phyloP scores from a whole-genome alignment of 2,888 invertebrate species.

The Drosophila meridiana region DNA sequence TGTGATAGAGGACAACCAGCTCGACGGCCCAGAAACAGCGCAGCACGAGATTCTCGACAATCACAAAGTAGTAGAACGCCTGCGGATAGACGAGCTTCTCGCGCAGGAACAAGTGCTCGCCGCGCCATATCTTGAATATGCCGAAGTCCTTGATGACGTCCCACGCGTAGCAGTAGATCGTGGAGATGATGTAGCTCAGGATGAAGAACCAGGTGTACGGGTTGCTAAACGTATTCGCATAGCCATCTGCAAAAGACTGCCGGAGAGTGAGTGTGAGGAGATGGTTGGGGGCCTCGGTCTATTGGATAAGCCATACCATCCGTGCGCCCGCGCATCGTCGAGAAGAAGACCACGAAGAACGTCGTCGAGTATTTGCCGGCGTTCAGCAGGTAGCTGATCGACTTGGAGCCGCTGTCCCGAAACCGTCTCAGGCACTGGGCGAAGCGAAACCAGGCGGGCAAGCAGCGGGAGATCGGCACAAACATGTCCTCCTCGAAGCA shows the following conservation, averaged over 20 bases:
- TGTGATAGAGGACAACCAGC: constrained; percentile 91
- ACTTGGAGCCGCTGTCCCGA: constrained; percentile 92
- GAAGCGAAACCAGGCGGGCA: constrained; percentile 99
- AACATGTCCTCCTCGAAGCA: constrained; percentile 88
- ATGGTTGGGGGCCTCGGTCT: neutral
- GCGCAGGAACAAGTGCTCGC: constrained; percentile 94
- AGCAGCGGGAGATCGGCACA: constrained; percentile 92
- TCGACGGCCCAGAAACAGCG: constrained; percentile 96
- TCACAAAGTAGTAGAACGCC: constrained; percentile 93
- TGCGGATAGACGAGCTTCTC: constrained; percentile 98
- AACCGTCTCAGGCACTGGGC: constrained; percentile 98
- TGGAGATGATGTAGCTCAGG: constrained; percentile 91
- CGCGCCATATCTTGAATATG: constrained; percentile 93
- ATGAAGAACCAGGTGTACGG: constrained; percentile 96
- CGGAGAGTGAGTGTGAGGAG: constrained; percentile 39
- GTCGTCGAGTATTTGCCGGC: constrained; percentile 98
- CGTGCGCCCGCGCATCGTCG: constrained; percentile 86
- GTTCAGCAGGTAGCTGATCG: constrained; percentile 97
- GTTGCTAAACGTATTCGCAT: constrained; percentile 88
- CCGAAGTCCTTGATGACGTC: constrained; percentile 99
- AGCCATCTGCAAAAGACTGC: constrained; percentile 85
- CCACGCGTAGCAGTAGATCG: constrained; percentile 97
- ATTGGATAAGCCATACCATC: constrained; percentile 74
- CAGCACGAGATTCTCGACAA: constrained; percentile 95
- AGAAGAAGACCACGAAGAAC: constrained; percentile 95